Percentiles rank a stretch among this genome's conserved stretches.
Evolutionary conservation across 2,888 invertebrate species (phyloP).

Genomic region (Muscina levida): DNA sequence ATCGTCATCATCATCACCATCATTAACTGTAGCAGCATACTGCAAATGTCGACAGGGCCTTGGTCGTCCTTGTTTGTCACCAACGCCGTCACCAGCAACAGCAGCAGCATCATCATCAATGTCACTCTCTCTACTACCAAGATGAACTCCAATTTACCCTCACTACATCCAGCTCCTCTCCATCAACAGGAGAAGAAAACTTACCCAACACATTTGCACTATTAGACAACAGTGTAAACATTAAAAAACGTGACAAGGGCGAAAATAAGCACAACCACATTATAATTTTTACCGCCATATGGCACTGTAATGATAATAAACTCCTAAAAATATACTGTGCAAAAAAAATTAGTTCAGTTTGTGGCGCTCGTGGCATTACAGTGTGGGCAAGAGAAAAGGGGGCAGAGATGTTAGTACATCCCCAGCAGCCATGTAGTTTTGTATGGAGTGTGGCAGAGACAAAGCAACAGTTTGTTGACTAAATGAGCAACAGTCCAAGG

Average conservation of each 20-base stretch:
- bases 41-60: too few relatives aligned
- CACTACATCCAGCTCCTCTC: neutral
- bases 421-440: too few relatives aligned
- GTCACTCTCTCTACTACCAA: constrained; percentile 3
- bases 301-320: constrained; percentile 76
- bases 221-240: neutral
- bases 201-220: too few relatives aligned
- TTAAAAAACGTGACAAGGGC: neutral
- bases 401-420: neutral
- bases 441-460: neutral
- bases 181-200: neutral
- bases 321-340: constrained; percentile 73
- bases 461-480: constrained; percentile 61
- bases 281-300: constrained; percentile 71
- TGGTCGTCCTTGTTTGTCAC: too few relatives aligned
- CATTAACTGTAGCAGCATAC: neutral
- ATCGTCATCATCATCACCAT: constrained; percentile 34
- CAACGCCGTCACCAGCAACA: neutral
- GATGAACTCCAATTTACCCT: constrained; percentile 17
- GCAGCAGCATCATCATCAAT: constrained; percentile 1
- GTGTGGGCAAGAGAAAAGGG: neutral
- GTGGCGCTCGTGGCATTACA: neutral
- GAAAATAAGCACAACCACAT: constrained; percentile 34
- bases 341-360: constrained; percentile 21
- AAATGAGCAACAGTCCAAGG: constrained; percentile 56